Evolutionary conservation across 2,888 invertebrate genomes (phyloP).

Genomic region (Chorisops tibialis): DNA sequence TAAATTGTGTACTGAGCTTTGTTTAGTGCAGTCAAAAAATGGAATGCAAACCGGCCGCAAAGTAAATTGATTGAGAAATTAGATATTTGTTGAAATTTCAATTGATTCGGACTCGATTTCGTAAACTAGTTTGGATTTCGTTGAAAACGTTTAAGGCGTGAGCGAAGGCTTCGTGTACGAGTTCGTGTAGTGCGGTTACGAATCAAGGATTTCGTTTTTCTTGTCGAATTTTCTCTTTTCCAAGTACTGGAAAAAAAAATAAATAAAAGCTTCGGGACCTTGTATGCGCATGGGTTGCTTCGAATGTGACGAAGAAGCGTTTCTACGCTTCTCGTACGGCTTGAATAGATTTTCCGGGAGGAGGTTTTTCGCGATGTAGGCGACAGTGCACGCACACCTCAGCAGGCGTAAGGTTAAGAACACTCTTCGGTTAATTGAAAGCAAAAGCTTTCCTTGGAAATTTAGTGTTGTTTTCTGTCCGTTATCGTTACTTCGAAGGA

Average conservation of each 20-base stretch:
- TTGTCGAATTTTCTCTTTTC: not conserved
- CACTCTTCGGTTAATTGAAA: no score
- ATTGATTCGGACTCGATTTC: not conserved
- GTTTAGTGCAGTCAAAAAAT: not conserved
- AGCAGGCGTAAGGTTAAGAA: not conserved
- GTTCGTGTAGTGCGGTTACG: not conserved
- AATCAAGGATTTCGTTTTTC: no score
- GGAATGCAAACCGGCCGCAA: not conserved
- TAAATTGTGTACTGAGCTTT: not conserved
- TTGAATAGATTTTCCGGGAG: not conserved
- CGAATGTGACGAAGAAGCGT: not conserved
- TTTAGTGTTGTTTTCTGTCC: no score
- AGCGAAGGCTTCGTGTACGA: no score
- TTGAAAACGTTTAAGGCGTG: not conserved
- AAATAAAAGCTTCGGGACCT: constrained; percentile 10
- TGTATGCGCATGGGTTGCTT: constrained; percentile 15
- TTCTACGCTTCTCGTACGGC: not conserved
- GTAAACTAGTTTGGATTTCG: not conserved
- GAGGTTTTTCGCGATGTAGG: not conserved
- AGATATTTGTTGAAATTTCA: not conserved
- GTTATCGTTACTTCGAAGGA: no score
- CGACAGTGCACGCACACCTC: not conserved
- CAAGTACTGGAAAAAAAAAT: constrained; percentile 5
- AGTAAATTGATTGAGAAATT: no score
- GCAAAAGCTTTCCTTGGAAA: no score